These are phyloP conservation scores for Neostethus bicornis DNA, from an alignment of 2,797 vertebrate genomes.

Conservation along the genomic window DNA sequence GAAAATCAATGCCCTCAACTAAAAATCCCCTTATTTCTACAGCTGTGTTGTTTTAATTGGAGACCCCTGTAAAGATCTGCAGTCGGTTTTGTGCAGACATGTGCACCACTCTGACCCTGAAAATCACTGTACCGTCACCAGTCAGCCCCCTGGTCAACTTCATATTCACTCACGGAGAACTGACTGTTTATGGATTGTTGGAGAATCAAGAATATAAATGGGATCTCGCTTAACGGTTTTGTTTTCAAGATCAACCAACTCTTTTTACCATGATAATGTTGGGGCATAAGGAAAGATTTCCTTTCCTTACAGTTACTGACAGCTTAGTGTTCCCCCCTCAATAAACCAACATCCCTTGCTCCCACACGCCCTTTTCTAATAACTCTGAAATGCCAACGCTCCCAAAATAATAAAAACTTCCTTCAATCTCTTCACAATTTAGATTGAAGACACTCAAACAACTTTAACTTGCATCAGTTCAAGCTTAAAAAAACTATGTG, in stretches of 20 bases:
- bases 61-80: conserved; percentile 54
- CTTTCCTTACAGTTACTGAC: conserved; percentile 34
- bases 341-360: conserved; percentile 50
- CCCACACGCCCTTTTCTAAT: conserved; percentile 39
- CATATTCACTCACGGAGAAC: conserved; percentile 52
- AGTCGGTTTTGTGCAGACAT: conserved; percentile 47
- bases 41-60: conserved; percentile 52
- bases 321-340: conserved; percentile 52
- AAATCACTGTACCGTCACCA: conserved; percentile 63
- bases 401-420: conserved; percentile 34
- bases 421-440: conserved; percentile 23
- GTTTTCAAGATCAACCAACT: conserved; percentile 22
- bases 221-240: conserved; percentile 24
- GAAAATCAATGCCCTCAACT: conserved; percentile 31
- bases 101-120: conserved; percentile 57
- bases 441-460: conserved; percentile 29
- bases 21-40: conserved; percentile 24
- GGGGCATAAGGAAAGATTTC: conserved; percentile 32
- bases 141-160: conserved; percentile 39
- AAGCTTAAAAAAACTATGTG: conserved; percentile 24
- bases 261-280: conserved; percentile 44
- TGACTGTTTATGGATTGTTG: conserved; percentile 60
- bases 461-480: conserved; percentile 26
- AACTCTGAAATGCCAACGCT: conserved; percentile 34
- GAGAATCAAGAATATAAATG: conserved; percentile 58